Evolutionary conservation across 2,888 invertebrate genomes (phyloP), one percentile per base, ranked within the genome.

Genomic region (Bhutanitis thaidina): DNA sequence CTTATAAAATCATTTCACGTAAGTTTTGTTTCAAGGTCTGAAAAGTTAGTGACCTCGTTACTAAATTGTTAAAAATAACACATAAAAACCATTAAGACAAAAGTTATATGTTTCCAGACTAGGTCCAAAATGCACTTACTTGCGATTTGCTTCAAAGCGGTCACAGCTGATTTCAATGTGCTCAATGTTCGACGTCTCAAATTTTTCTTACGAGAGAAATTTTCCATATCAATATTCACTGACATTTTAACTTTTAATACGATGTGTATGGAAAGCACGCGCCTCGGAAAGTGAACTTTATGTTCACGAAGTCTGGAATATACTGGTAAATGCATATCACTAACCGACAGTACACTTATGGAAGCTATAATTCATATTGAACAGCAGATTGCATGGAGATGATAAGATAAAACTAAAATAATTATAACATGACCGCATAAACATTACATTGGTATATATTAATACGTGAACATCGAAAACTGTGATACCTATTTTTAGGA

Each of bases 281-380:
- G 47, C 40, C 43, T 9, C 52, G 40, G 20, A 58, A 61, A 60
- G 36, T 14, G 45, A 65, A 80, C 83, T 80, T 82, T 75, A 82
- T 81, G 81, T 83, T 74, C 69, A 73, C 69, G 69, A 66, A 69
- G 79, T 76, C 67, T 71, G 68, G 75, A 79, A 77, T 77, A 78
- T 64, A 87, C 88, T 88, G 84, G 79, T 79, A 74, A 78, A 83
- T 81, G 82, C 83, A 86, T 79, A 79, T 82, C 81, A 77, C 77
- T 74, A 74, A 68, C 73, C 72, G 76, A 66, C 67, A 67, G 74
- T 71, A 58, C 62, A 67, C 65, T 74, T 71, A 71, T 69, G 72
- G 68, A 74, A 74, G 71, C 74, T 67, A 68, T 64, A 71, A 69
- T 76, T 76, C 75, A 73, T 67, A 69, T 62, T 56, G 75, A 62